These are phyloP conservation scores for Euproctis similis DNA, from an alignment of 2,888 invertebrate species.

Conservation along the genomic window DNA sequence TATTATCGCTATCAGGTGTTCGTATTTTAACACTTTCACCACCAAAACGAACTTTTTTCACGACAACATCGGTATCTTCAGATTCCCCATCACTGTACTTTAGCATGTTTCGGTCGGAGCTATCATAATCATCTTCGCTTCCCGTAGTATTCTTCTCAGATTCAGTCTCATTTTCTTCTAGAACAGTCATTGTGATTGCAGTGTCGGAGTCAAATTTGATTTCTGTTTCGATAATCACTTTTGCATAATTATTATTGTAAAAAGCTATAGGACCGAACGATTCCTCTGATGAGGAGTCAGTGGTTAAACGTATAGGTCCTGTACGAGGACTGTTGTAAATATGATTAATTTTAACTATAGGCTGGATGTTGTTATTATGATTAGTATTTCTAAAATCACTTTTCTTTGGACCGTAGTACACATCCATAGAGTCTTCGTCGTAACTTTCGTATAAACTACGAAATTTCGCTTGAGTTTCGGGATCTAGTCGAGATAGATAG, in stretches of 20 bases:
- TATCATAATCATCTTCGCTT: conserved; percentile 64
- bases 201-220: conserved; percentile 87
- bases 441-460: conserved; percentile 56
- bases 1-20: conserved; percentile 88
- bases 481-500: conserved; percentile 60
- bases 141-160: conserved; percentile 60
- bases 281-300: conserved; percentile 78
- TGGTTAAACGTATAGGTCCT: conserved; percentile 47
- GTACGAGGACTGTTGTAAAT: conserved; percentile 42
- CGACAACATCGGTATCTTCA: conserved; percentile 72
- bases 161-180: conserved; percentile 80
- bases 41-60: conserved; percentile 87
- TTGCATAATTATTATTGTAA: conserved; percentile 69
- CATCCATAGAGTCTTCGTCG: conserved; percentile 66
- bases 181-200: conserved; percentile 88
- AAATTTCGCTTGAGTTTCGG: conserved; percentile 71
- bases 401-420: conserved; percentile 62
- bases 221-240: conserved; percentile 88
- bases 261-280: conserved; percentile 62
- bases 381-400: conserved; percentile 34
- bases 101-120: conserved; percentile 68
- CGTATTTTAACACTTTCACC: conserved; percentile 91
- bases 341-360: conserved; percentile 53
- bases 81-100: conserved; percentile 78
- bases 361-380: conserved; percentile 42